Evolutionary conservation across 2,888 invertebrate genomes (phyloP), one percentile per base, ranked within the genome.

Genomic region (Stenodema calcarata): DNA sequence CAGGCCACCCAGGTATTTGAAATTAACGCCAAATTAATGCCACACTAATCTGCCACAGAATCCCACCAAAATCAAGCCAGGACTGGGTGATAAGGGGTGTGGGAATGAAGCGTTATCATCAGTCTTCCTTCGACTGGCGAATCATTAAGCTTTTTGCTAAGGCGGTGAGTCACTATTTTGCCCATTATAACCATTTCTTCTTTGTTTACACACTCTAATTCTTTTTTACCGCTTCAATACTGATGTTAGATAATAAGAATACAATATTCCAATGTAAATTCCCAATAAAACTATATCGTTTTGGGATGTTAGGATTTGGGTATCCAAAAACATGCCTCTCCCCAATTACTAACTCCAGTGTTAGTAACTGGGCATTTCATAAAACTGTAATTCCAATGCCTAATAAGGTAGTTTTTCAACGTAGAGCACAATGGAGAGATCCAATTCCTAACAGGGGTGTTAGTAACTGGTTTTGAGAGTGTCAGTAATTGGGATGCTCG

Each of bases 381-480:
- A 70, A 70, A 70, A 70, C 70, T 70, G 7, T 3, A 70, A 16
- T 70, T 70, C 27, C 70, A 27, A 70, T 23, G 70, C 27, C 70
- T n/a, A n/a, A n/a, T n/a, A n/a, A n/a, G n/a, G n/a, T n/a, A n/a
- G n/a, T n/a, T n/a, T n/a, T n/a, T n/a, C 23, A 70, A 70, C 23
- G 11, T 23, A 70, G 4, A 23, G 23, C 11, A n/a, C 70, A 70
- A 70, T 70, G 27, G 70, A 70, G 23, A 27, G 70, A 70, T 70
- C 70, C 70, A 70, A 12, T 70, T 23, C 27, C 30, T 70, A 70
- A 27, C 70, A 70, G 70, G 70, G 70, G 70, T 76, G 76, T 35
- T 76, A 41, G 76, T 76, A 76, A 41, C 76, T 76, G 35, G 76
- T 41, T n/a, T n/a, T n/a, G n/a, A n/a, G n/a, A n/a, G n/a, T n/a